Base-by-base conservation (phyloP, 1,140 invertebrate genomes). In the Bradynema listronoti region DNA sequence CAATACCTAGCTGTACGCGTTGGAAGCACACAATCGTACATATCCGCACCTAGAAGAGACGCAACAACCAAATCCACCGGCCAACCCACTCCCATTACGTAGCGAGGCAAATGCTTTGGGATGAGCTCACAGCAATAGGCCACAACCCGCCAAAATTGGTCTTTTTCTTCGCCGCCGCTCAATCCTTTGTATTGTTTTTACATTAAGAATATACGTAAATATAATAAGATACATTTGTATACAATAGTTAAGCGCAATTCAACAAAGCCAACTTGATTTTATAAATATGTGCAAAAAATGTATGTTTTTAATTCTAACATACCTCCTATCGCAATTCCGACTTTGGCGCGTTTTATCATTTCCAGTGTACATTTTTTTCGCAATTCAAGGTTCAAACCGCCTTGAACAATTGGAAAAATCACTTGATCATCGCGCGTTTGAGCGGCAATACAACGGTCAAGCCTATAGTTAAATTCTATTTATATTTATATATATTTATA, bases 341-440 rank as follows among this genome's bases (percentile, higher is more conserved):
- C 85, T 0, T 91, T 89, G 78, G 93, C 83, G 69, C 90, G 83
- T 71, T 90, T 83, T 46, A 86, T 84, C 58, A 93, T 83, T 70
- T 90, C 86, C 79, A 83, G 79, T 3, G 86, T 89, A 84, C 91
- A 93, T 78, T 87, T 80, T 67, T 83, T 83, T 70, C 94, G 82
- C 27, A 97, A 80, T 56, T 88, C 84, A 55, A 84, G 72, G 82
- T 91, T 84, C 43, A 98, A 81, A 19, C 91, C 89, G 33, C 93
- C 94, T 83, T 98, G 94, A 9, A 98, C 88, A 69, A 99, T 99
- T 9, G 94, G 92, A 81, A 98, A 98, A 66, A 99, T 84, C 79
- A 85, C 91, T 81, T 99, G 94, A 42, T 86, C 85, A 30, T 85
- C 79, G 51, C 88, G 85, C 69, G 85, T 80, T 80, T 98, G 90